Base-by-base conservation (phyloP, 2,888 invertebrate species). In the Linhomoeus sp. region DNA sequence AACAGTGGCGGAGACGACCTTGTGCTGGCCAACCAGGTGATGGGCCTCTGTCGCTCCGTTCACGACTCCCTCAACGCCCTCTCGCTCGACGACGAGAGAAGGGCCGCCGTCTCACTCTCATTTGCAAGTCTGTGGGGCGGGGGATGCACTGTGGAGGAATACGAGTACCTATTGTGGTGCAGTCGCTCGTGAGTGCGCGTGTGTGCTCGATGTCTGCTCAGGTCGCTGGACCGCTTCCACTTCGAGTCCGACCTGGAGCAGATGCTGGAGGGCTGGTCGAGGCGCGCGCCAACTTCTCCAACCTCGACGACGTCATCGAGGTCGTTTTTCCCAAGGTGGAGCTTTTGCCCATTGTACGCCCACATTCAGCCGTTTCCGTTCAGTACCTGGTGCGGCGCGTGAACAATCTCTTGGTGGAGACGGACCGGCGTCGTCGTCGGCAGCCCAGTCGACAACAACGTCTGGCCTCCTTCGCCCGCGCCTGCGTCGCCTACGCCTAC, bases 401-500 rank as follows among this genome's bases (percentile, higher is more conserved):
- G 38, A 86, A 85, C 69, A 73, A 75, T 50, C 68, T 88, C 51
- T 75, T 82, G 3, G 77, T 80, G 33, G 3, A 15, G 29, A 19
- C n/a, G 9, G 74, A 75, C 61, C 78, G 75, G 17, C 70, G 74
- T 37, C 9, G 22, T 24, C n/a, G 5, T 14, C 38, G 25, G 2
- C 37, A 39, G 51, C 47, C 20, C 36, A 41, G 20, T 45, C 45
- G 60, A 44, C n/a, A n/a, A n/a, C n/a, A n/a, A n/a, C 66, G 41
- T 64, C 65, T 2, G 54, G 90, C 92, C 2, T 92, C 92, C 70
- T 80, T 84, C 41, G 92, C 94, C 3, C 29, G 43, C 2, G 90
- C 92, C 2, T 92, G 92, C 70, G 80, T 84, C 41, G 92, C 94
- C 0, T 94, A 84, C 70, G 80, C 81, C 67, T 92, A 80, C 68